Evolutionary conservation across 2,113 vertebrate species (phyloP).

Genomic region (Phycodurus eques): DNA sequence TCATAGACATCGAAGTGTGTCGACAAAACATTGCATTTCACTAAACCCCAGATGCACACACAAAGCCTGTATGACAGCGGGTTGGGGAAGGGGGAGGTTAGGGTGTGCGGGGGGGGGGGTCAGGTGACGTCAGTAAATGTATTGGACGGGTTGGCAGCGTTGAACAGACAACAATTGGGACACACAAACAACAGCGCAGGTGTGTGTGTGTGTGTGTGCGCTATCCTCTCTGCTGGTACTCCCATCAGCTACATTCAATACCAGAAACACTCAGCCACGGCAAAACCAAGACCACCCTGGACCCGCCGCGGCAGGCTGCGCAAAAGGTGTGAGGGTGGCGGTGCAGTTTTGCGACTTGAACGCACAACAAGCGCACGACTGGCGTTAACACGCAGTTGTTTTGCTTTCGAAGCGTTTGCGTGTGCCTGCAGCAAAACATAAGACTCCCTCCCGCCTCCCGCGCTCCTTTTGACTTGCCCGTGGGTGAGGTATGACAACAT

Average conservation of each 20-base stretch:
- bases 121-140: background rate
- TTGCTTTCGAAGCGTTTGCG: slow-evolving; percentile 50
- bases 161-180: background rate
- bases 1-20: slow-evolving; percentile 69
- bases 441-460: slow-evolving; percentile 63
- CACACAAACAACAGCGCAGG: background rate
- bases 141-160: background rate
- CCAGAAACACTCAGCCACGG: slow-evolving; percentile 69
- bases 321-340: background rate
- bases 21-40: slow-evolving; percentile 2
- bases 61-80: slow-evolving; percentile 53
- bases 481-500: slow-evolving; percentile 79
- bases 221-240: slow-evolving; percentile 75
- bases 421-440: slow-evolving; percentile 65
- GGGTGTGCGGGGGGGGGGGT: background rate
- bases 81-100: slow-evolving; percentile 27
- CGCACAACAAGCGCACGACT: background rate
- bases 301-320: slow-evolving; percentile 11
- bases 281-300: slow-evolving; percentile 57
- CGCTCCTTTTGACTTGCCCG: slow-evolving; percentile 73
- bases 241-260: slow-evolving; percentile 82
- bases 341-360: background rate
- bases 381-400: background rate
- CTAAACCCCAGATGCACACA: background rate
- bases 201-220: background rate